phyloP scores from a whole-genome alignment of 35 echinoderm and acorn worm genomes.

The Hemicentrotus pulcherrimus region DNA sequence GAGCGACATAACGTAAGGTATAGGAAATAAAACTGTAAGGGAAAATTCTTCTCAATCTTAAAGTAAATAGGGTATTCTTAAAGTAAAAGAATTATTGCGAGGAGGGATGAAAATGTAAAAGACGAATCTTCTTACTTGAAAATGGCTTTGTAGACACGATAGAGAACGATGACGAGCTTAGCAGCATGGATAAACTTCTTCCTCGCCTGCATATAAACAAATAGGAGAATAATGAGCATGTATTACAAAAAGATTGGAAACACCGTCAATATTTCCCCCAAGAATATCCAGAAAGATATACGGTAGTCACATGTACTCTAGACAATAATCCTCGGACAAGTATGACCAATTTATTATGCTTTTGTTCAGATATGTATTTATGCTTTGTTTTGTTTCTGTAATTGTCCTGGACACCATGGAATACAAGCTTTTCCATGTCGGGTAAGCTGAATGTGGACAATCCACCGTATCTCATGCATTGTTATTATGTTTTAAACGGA shows the following conservation, averaged over 20 bases:
- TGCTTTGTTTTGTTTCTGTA: no score
- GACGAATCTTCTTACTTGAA: not conserved
- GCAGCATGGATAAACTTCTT: constrained; percentile 57
- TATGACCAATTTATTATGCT: not conserved
- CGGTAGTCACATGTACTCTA: not conserved
- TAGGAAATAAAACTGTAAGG: not conserved
- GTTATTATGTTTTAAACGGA: no score
- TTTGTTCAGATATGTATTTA: no score
- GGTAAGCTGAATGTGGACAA: no score
- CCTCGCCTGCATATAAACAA: constrained; percentile 29
- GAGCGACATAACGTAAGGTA: no score
- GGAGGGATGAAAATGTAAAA: not conserved
- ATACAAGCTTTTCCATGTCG: no score
- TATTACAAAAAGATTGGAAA: no score
- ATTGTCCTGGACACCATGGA: no score
- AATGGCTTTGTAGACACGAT: constrained; percentile 36
- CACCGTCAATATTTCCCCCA: no score
- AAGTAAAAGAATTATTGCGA: not conserved
- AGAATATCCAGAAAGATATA: no score
- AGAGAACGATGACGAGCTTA: constrained; percentile 51
- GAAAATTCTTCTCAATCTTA: not conserved
- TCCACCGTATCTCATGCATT: no score
- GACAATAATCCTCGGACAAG: not conserved
- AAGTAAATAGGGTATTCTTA: no score
- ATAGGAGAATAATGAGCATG: not conserved